Conservation (phyloP, 2,797 vertebrate species). For the Spinus olivaceus region DNA sequence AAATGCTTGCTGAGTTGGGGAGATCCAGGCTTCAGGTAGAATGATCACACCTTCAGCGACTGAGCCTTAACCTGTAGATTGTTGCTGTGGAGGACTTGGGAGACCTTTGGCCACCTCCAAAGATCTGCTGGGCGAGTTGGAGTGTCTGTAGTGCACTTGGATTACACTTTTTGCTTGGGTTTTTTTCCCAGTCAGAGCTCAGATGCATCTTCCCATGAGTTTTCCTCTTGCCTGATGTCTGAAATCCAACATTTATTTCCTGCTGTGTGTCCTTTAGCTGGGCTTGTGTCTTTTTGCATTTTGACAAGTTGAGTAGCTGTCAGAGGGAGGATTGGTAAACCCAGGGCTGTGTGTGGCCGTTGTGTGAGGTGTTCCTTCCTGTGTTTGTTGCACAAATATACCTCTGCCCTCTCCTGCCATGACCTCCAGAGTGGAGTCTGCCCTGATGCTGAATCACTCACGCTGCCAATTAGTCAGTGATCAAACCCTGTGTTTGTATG, state of each 20-base stretch:
- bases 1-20: neutral
- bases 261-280: neutral
- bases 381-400: neutral
- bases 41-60: neutral
- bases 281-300: neutral
- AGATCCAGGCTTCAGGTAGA: neutral
- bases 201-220: neutral
- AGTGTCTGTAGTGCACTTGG: neutral
- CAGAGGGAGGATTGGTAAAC: neutral
- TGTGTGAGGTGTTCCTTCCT: neutral
- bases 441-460: neutral
- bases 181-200: neutral
- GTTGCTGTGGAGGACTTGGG: neutral
- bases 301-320: neutral
- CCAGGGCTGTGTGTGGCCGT: fast-evolving
- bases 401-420: neutral
- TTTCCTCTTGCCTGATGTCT: neutral
- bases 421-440: neutral
- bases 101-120: neutral
- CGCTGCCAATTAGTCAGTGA: neutral
- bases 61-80: neutral
- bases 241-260: neutral
- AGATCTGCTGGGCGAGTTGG: neutral
- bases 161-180: neutral
- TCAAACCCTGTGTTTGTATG: neutral